A percentile compares a stretch with the other conserved stretches of the same genome.
Evolutionary conservation across 2,888 invertebrate species (phyloP).

Genomic region (Azorinus chamasolen): DNA sequence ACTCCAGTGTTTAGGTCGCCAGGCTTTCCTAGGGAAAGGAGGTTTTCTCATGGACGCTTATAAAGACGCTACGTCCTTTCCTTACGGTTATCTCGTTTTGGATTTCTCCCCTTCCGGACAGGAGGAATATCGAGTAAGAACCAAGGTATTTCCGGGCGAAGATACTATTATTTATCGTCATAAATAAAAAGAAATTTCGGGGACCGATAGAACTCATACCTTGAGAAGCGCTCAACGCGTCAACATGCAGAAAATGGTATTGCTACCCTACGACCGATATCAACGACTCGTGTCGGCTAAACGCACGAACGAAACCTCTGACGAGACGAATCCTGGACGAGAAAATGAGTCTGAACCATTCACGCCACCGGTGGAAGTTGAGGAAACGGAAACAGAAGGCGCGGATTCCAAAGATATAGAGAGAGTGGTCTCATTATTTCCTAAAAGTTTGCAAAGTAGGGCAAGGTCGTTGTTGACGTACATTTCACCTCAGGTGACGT

Average conservation of each 20-base stretch:
- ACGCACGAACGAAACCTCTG: constrained; percentile 6
- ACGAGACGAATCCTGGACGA: background rate
- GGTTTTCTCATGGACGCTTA: constrained; percentile 40
- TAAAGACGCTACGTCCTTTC: constrained; percentile 34
- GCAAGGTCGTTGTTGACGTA: constrained; percentile 17
- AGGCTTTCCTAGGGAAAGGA: constrained; percentile 51
- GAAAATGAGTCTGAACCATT: too few relatives aligned
- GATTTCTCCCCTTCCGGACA: constrained; percentile 41
- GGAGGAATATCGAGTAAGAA: constrained; percentile 41
- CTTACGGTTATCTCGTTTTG: constrained; percentile 54
- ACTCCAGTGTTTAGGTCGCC: constrained; percentile 48
- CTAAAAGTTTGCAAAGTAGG: constrained; percentile 25
- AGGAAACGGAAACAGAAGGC: too few relatives aligned
- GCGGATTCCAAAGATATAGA: too few relatives aligned
- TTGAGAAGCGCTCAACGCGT: background rate
- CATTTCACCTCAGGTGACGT: constrained; percentile 24
- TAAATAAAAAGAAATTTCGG: constrained; percentile 18
- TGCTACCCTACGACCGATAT: constrained; percentile 33
- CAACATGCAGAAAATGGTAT: constrained; percentile 45
- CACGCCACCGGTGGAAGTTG: too few relatives aligned
- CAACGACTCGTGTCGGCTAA: constrained; percentile 14
- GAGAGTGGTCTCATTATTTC: too few relatives aligned
- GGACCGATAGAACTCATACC: constrained; percentile 14
- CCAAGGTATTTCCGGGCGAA: constrained; percentile 37
- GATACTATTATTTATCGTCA: constrained; percentile 27